These are phyloP conservation scores for Nylanderia fulva DNA, from an alignment of 1,140 invertebrate species.

Conservation along the genomic window DNA sequence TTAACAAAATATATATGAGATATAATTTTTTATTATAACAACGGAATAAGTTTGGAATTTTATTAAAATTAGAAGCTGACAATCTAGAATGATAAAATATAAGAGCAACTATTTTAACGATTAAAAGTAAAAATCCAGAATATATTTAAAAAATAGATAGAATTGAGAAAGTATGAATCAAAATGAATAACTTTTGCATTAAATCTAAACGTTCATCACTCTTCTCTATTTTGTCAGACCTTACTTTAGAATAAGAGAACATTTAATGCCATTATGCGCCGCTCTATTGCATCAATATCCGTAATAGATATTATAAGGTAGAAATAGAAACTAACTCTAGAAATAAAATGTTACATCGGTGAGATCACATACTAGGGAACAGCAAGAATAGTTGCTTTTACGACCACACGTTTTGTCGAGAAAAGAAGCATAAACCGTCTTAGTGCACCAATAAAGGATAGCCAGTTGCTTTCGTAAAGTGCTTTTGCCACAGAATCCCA, in stretches of 20 bases:
- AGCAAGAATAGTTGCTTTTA: constrained; percentile 21
- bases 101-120: neutral
- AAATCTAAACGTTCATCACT: neutral
- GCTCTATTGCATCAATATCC: constrained; percentile 18
- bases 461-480: constrained; percentile 3
- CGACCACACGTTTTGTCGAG: constrained; percentile 8
- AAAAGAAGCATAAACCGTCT: constrained; percentile 30
- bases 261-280: constrained; percentile 5
- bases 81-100: neutral
- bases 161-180: neutral
- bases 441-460: constrained; percentile 33
- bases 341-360: constrained; percentile 40
- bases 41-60: neutral
- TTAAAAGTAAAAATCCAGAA: neutral
- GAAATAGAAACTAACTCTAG: neutral
- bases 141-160: neutral
- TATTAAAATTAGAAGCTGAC: neutral
- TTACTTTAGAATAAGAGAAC: neutral
- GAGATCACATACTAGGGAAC: neutral
- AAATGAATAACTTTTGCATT: constrained; percentile 5
- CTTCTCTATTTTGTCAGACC: neutral
- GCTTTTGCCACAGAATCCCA: neutral
- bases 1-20: too few relatives aligned
- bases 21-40: too few relatives aligned
- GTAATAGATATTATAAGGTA: constrained; percentile 19